These are phyloP conservation scores for Crambe crambe DNA, from an alignment of 37 sponge, comb jelly and placozoan genomes.

Conservation along the genomic window DNA sequence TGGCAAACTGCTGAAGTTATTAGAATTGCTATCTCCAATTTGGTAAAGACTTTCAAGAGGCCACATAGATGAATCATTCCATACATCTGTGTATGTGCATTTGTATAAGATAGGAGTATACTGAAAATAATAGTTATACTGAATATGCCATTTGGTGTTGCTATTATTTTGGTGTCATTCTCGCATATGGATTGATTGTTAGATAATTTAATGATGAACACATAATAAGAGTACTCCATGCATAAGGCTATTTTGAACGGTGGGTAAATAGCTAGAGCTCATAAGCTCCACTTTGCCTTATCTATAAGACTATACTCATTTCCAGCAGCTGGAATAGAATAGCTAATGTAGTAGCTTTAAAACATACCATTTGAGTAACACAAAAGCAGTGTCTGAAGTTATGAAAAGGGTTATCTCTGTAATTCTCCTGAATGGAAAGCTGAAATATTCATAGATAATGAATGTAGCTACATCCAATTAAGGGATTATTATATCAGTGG, in stretches of 20 bases:
- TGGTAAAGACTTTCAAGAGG: slow-evolving; percentile 41
- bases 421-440: slow-evolving; percentile 73
- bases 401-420: slow-evolving; percentile 89
- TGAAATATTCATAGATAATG: slow-evolving; percentile 6
- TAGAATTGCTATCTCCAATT: slow-evolving; percentile 57
- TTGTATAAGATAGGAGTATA: neutral
- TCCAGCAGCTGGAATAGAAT: neutral
- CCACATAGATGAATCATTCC: slow-evolving; percentile 82
- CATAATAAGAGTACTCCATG: too few relatives aligned
- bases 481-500: neutral
- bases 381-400: slow-evolving; percentile 94
- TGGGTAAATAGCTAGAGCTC: too few relatives aligned
- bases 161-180: too few relatives aligned
- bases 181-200: too few relatives aligned
- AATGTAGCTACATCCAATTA: too few relatives aligned
- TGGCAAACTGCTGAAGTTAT: slow-evolving; percentile 81
- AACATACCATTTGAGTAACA: slow-evolving; percentile 88
- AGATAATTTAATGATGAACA: too few relatives aligned
- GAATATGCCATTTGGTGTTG: too few relatives aligned
- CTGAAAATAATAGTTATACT: neutral
- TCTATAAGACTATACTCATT: neutral
- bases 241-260: too few relatives aligned
- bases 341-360: neutral
- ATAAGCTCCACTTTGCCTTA: too few relatives aligned
- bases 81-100: slow-evolving; percentile 68